phyloP scores from a whole-genome alignment of 2,113 vertebrate genomes.

The Eublepharis macularius region DNA sequence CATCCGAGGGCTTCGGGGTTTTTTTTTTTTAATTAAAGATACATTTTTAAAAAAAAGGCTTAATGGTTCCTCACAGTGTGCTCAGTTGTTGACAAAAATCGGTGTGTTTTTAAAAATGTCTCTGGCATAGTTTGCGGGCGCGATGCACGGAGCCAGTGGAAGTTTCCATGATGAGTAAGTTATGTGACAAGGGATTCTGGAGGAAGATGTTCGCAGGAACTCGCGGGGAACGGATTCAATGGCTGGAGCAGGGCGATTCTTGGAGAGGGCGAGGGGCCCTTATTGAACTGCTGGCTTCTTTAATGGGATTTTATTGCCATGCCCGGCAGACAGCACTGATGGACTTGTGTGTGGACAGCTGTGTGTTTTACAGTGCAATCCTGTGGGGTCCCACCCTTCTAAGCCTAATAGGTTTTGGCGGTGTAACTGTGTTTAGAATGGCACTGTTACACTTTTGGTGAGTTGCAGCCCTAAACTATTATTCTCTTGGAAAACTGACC shows the following conservation, averaged over 20 bases:
- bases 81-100: constrained; percentile 46
- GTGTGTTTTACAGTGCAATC: too few species aligned
- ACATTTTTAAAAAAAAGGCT: too few species aligned
- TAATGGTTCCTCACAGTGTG: constrained; percentile 5
- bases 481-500: background rate
- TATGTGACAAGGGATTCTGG: constrained; percentile 56
- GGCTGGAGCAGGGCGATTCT: background rate
- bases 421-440: too few species aligned
- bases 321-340: too few species aligned
- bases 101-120: constrained; percentile 33
- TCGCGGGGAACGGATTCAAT: background rate
- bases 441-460: too few species aligned
- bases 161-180: constrained; percentile 76
- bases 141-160: constrained; percentile 60
- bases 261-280: background rate
- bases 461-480: background rate
- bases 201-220: constrained; percentile 49
- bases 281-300: too few species aligned
- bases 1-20: background rate
- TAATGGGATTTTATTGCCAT: too few species aligned
- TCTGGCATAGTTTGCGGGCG: constrained; percentile 58
- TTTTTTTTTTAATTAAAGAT: background rate
- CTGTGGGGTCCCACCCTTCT: too few species aligned
- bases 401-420: too few species aligned
- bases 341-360: too few species aligned